These are phyloP conservation scores for Uria aalge DNA, from an alignment of 2,113 vertebrate genomes.

Conservation along the genomic window DNA sequence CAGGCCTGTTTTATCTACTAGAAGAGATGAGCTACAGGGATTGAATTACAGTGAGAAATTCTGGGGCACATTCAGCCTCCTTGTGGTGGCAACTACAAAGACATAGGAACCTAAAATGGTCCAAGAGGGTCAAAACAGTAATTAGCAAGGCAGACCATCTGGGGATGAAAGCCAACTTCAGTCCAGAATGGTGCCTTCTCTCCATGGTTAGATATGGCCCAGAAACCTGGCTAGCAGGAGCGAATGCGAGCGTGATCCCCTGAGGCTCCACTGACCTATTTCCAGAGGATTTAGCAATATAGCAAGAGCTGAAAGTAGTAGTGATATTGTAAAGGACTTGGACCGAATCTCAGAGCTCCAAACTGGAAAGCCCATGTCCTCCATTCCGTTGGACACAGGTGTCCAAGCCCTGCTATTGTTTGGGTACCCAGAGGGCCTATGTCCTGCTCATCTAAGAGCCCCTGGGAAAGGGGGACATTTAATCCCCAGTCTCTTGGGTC, in stretches of 20 bases:
- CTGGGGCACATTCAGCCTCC: background rate
- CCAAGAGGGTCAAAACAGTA: background rate
- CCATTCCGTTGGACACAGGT: background rate
- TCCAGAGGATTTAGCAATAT: background rate
- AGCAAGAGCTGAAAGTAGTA: background rate
- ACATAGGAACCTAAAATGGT: background rate
- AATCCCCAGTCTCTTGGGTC: background rate
- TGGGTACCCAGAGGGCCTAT: too few species aligned
- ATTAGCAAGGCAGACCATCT: background rate
- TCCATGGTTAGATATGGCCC: background rate
- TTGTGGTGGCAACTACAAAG: background rate
- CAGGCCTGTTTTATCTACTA: background rate
- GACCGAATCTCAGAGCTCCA: background rate
- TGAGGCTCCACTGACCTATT: background rate
- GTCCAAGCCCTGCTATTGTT: background rate
- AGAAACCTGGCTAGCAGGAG: background rate
- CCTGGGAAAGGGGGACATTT: background rate
- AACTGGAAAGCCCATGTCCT: background rate
- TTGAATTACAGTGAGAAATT: background rate
- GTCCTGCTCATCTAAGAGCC: background rate
- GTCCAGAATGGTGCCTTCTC: background rate
- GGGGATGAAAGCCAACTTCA: background rate
- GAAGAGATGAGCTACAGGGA: background rate
- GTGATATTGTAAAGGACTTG: background rate
- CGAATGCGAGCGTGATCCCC: fast-evolving